Conservation (phyloP, 2,797 vertebrate species). For the Phoebastria nigripes region DNA sequence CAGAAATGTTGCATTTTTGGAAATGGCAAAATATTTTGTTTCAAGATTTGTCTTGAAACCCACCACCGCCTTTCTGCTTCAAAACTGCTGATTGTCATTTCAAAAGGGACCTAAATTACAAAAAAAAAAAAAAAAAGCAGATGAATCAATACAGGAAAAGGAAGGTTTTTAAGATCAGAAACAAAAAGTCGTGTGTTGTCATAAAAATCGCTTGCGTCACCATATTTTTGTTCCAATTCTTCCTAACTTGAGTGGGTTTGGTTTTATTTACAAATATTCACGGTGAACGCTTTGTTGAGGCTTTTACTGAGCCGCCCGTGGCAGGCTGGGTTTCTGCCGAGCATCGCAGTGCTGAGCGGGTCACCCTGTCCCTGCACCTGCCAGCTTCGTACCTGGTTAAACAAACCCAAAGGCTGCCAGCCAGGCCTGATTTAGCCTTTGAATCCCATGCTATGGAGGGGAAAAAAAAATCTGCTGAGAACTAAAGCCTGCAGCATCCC, state of each 20-base stretch:
- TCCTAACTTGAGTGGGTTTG: background rate
- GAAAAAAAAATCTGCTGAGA: background rate
- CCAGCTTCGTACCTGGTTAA: background rate
- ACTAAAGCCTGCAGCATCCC: background rate
- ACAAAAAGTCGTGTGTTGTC: background rate
- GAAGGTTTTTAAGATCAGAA: background rate
- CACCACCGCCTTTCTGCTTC: background rate
- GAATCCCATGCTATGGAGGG: background rate
- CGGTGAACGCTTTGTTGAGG: fast-evolving
- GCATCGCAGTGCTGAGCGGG: background rate
- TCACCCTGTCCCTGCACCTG: background rate
- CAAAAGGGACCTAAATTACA: background rate
- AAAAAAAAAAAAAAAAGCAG: background rate
- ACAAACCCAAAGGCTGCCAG: background rate
- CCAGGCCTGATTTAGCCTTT: background rate
- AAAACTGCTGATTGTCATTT: background rate
- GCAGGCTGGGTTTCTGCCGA: background rate
- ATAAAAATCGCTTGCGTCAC: background rate
- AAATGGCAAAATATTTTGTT: background rate
- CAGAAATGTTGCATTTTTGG: background rate
- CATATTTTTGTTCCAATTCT: background rate
- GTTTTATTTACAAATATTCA: background rate
- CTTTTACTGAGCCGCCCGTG: background rate
- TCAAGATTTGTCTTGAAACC: background rate
- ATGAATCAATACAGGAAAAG: background rate